Conservation (phyloP, 2,113 vertebrate species). For the Hystrix cristata region DNA sequence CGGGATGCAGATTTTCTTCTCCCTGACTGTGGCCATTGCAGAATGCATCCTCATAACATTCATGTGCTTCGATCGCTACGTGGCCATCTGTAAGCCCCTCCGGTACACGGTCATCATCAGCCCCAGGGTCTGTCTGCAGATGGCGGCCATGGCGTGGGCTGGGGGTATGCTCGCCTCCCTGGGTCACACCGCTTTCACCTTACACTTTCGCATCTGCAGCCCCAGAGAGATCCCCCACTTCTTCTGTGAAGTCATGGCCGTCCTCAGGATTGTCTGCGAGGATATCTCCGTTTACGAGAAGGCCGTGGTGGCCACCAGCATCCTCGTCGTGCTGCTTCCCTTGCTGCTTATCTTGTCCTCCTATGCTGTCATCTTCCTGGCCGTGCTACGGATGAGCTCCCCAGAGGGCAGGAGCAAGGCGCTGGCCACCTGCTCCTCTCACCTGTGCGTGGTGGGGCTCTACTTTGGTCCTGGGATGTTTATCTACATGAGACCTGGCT, state of each 20-base stretch:
- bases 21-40: slow-evolving; percentile 56
- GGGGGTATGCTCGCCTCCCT: slow-evolving; percentile 51
- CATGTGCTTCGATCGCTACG: slow-evolving; percentile 64
- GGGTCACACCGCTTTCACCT: slow-evolving; percentile 19
- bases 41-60: slow-evolving; percentile 69
- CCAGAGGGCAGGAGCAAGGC: neutral
- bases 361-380: neutral
- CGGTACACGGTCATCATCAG: slow-evolving; percentile 33
- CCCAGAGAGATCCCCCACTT: slow-evolving; percentile 67
- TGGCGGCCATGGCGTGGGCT: slow-evolving; percentile 40
- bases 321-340: slow-evolving; percentile 29
- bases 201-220: slow-evolving; percentile 64
- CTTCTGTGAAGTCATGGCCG: slow-evolving; percentile 80
- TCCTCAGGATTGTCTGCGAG: slow-evolving; percentile 77
- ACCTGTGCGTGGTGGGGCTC: neutral
- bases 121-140: slow-evolving; percentile 21
- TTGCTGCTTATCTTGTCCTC: slow-evolving; percentile 27
- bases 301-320: neutral
- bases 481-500: neutral
- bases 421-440: slow-evolving; percentile 6
- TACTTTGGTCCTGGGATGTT: neutral
- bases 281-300: slow-evolving; percentile 15
- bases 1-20: slow-evolving; percentile 69
- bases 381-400: neutral
- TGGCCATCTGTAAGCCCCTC: slow-evolving; percentile 15